Evolutionary conservation across 2,113 vertebrate genomes (phyloP), one percentile per base, ranked within the genome.

Genomic region (Cygnus buccinator): DNA sequence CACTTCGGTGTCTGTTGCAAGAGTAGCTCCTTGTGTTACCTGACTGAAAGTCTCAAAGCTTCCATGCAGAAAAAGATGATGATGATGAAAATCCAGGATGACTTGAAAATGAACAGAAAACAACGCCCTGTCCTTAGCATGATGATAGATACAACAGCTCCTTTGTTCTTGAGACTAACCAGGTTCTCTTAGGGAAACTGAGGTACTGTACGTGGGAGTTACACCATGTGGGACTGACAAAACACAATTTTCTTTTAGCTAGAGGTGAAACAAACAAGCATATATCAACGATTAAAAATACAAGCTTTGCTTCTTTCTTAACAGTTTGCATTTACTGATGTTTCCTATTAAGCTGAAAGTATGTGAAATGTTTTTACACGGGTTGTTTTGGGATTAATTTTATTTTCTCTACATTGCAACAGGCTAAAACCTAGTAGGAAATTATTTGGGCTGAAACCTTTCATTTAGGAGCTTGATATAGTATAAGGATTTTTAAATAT

Each of bases 121-220:
- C 17, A 58, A 22, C 0, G 0, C 22, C 6, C 4, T 39, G 1
- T 46, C 57, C 33, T 65, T 52, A 29, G 35, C 4, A 33, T 0
- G 19, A 26, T 31, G 44, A n/a, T 28, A 50, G 46, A 48, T 88
- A 46, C 48, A 88, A 17, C 44, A 73, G 50, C 21, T 92, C 22
- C 85, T 75, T 37, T 93, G 50, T 39, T 80, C 59, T 77, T 58
- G 22, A 41, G 35, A 44, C 29, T 7, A 46, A 37, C 2, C 9
- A 33, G 23, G 22, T 90, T 68, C 43, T 91, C 21, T 37, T 17
- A 14, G 22, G 31, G 43, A 86, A 93, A 76, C 58, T 83, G 82
- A 86, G 44, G 23, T 66, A n/a, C 10, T 19, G 4, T 21, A 25
- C 8, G 33, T 90, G 23, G 26, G 35, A 70, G 2, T 31, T 66